Percentiles rank a stretch among this genome's conserved stretches.
Evolutionary conservation across 2,113 vertebrate genomes (phyloP).

Genomic region (Neoarius graeffei): DNA sequence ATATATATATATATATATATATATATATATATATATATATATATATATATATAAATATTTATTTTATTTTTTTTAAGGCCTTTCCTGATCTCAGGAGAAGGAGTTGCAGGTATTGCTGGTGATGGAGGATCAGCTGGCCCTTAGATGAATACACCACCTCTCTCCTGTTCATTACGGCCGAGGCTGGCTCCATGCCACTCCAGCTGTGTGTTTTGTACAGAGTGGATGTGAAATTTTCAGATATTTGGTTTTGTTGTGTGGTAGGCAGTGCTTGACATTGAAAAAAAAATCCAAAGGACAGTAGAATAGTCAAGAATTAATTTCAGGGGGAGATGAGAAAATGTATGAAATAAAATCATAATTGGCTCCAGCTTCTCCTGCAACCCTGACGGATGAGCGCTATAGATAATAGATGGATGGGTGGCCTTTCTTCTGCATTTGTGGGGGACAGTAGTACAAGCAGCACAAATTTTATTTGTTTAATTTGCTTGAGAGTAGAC

Average conservation of each 20-base stretch:
- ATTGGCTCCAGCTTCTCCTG: no score
- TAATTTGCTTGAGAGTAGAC: neutral
- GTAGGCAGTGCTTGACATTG: neutral
- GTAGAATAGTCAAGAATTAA: neutral
- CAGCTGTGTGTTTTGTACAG: neutral
- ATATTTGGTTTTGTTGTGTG: neutral
- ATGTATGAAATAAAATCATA: neutral
- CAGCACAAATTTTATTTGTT: neutral
- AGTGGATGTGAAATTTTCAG: neutral
- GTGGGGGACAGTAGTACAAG: no score
- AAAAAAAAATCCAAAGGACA: neutral
- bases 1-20: no score
- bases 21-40: no score
- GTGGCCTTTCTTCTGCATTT: no score
- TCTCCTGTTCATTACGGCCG: neutral
- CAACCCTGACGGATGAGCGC: no score
- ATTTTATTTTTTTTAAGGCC: neutral
- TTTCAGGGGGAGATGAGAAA: neutral
- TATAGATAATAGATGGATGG: no score
- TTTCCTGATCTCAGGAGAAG: neutral
- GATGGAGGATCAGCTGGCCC: slow-evolving; percentile 5
- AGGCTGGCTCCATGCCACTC: neutral
- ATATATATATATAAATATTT: no score
- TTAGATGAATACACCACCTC: neutral
- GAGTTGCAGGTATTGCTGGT: neutral